A percentile compares a stretch with the other conserved stretches of the same genome.
Conservation (phyloP, 92 coral and sea anemone genomes). For the Galaxea fascicularis region DNA sequence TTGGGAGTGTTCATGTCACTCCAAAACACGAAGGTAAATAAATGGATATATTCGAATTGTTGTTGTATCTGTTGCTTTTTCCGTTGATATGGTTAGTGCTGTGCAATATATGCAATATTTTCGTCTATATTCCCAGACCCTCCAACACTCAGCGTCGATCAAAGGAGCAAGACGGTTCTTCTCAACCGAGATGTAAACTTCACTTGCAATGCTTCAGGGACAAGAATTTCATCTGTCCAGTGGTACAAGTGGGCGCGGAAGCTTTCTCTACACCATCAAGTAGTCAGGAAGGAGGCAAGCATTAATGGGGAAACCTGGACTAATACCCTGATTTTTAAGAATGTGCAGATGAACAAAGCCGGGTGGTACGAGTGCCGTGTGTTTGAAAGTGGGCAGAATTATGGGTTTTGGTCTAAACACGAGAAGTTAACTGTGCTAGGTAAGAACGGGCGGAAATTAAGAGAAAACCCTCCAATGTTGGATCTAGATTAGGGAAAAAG, state of each 20-base stretch:
- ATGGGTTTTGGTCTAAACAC: conserved; percentile 74
- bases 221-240: conserved; percentile 21
- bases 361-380: conserved; percentile 89
- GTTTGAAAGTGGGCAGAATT: not conserved
- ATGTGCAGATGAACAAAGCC: conserved; percentile 49
- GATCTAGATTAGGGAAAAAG: no score
- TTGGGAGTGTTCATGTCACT: conserved; percentile 16
- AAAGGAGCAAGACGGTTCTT: not conserved
- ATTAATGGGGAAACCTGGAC: conserved; percentile 44
- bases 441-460: not conserved
- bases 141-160: conserved; percentile 23
- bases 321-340: conserved; percentile 41
- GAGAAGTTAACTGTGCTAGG: conserved; percentile 61
- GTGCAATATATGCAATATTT: not conserved
- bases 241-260: conserved; percentile 43
- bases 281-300: not conserved
- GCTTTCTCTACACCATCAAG: conserved; percentile 32
- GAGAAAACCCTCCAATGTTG: no score
- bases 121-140: conserved; percentile 6
- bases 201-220: conserved; percentile 38
- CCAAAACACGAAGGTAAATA: conserved; percentile 14
- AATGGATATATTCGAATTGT: not conserved
- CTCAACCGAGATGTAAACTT: conserved; percentile 20
- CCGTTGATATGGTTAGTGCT: not conserved
- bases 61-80: not conserved